Evolutionary conservation across 2,888 invertebrate species (phyloP).

Genomic region (Itoplectis maculator): DNA sequence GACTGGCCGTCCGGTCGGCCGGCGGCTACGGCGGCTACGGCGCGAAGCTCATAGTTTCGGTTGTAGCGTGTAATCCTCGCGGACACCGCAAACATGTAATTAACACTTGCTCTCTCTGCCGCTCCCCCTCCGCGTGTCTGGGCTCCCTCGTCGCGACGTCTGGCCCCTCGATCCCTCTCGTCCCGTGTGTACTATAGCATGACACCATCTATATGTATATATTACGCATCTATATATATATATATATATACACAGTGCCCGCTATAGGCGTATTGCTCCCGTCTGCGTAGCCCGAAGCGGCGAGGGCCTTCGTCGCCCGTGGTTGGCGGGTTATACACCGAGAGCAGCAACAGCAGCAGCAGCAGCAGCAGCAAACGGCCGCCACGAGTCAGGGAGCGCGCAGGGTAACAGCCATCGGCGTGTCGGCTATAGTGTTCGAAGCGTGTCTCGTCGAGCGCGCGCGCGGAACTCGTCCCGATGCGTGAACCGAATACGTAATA

Average conservation of each 20-base stretch:
- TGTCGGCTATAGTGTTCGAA: constrained; percentile 46
- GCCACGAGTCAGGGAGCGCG: constrained; percentile 28
- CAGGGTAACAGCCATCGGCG: constrained; percentile 16
- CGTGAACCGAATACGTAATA: constrained; percentile 66
- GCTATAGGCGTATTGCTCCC: constrained; percentile 19
- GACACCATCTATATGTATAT: background rate
- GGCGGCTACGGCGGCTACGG: constrained; percentile 58
- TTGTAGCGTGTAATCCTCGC: constrained; percentile 83
- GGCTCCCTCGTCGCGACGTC: constrained; percentile 29
- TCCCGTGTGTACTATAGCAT: background rate
- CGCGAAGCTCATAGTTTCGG: constrained; percentile 82
- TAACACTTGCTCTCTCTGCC: constrained; percentile 83
- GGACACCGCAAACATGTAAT: constrained; percentile 85
- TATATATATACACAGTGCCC: background rate
- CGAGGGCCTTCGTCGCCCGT: constrained; percentile 42
- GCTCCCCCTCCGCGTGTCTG: constrained; percentile 56
- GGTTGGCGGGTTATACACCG: background rate
- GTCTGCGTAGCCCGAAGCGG: constrained; percentile 41
- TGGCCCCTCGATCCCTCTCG: background rate
- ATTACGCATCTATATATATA: background rate
- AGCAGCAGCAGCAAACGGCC: too few relatives aligned
- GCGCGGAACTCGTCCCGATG: constrained; percentile 60
- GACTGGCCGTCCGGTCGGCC: constrained; percentile 35
- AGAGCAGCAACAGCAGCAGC: background rate
- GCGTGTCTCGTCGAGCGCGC: constrained; percentile 61